These are phyloP conservation scores for Acanthaster planci DNA, from an alignment of 35 echinoderm and acorn worm species.

Conservation along the genomic window DNA sequence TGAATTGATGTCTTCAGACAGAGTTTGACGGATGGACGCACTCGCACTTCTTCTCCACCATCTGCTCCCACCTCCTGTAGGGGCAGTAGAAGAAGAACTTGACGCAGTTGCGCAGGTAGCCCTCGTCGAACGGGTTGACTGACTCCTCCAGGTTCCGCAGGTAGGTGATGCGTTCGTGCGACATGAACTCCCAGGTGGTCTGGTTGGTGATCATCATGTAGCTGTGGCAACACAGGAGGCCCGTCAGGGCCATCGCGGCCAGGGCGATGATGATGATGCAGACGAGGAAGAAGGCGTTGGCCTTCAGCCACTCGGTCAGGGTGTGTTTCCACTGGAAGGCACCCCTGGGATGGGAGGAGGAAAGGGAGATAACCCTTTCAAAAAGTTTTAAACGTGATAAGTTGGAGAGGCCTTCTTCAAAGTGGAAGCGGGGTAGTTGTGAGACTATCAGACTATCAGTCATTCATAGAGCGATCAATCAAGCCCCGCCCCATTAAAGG, in stretches of 20 bases:
- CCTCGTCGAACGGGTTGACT: constrained; percentile 90
- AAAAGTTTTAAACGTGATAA: no score
- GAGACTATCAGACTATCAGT: no score
- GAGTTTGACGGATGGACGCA: constrained; percentile 11
- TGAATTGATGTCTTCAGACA: not conserved
- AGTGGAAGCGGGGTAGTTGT: no score
- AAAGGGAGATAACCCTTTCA: no score
- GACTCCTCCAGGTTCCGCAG: constrained; percentile 77
- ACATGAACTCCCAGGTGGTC: constrained; percentile 99
- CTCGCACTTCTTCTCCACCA: constrained; percentile 46
- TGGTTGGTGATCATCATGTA: constrained; percentile 93
- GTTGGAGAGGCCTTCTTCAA: no score
- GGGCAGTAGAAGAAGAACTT: constrained; percentile 97
- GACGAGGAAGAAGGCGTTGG: constrained; percentile 71
- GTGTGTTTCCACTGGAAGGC: constrained; percentile 64
- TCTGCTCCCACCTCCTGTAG: constrained; percentile 74
- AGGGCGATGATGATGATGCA: constrained; percentile 59
- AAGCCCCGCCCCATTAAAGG: no score
- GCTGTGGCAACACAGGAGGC: constrained; percentile 80
- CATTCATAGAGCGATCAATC: no score
- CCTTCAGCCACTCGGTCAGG: constrained; percentile 69
- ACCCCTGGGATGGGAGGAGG: constrained; percentile 68
- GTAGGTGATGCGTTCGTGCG: constrained; percentile 86
- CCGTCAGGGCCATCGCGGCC: constrained; percentile 53
- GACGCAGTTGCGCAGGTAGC: constrained; percentile 80